A percentile compares a stretch with the other conserved stretches of the same genome.
Evolutionary conservation across 2,113 vertebrate species (phyloP).

Genomic region (Procavia capensis): DNA sequence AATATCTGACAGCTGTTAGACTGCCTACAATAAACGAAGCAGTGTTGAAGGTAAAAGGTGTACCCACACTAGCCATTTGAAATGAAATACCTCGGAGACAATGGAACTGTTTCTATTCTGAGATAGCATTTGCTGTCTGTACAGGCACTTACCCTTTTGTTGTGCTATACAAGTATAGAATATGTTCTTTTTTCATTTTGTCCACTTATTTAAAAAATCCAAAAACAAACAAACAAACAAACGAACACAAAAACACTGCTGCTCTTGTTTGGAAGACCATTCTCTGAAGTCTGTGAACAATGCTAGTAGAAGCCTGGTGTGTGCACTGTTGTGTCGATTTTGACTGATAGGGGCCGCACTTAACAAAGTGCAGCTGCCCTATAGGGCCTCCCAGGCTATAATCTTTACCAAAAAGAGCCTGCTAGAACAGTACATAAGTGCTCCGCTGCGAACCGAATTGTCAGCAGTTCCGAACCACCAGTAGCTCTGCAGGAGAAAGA

Average conservation of each 20-base stretch:
- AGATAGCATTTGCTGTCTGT: conserved; percentile 20
- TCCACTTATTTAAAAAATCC: not conserved
- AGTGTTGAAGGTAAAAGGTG: not conserved
- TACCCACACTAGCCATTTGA: conserved; percentile 1
- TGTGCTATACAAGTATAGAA: not conserved
- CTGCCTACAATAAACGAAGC: conserved; percentile 43
- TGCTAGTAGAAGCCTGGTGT: not conserved
- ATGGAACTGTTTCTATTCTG: conserved; percentile 44
- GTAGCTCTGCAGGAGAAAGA: not conserved
- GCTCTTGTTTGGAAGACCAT: not conserved
- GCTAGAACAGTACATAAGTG: not conserved
- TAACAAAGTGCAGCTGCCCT: not conserved
- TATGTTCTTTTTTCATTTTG: not conserved
- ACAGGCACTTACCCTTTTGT: conserved; percentile 8
- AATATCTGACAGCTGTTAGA: conserved; percentile 55
- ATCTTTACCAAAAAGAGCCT: too few relatives aligned
- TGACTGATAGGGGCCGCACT: not conserved
- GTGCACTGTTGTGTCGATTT: not conserved
- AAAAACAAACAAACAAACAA: too few relatives aligned
- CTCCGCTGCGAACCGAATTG: not conserved
- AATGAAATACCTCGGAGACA: conserved; percentile 46
- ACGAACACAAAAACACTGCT: not conserved
- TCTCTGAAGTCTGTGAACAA: not conserved
- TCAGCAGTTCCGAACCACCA: not conserved
- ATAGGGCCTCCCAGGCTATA: not conserved